Conservation (phyloP, 2,113 vertebrate genomes). For the Tragelaphus imberbis region DNA sequence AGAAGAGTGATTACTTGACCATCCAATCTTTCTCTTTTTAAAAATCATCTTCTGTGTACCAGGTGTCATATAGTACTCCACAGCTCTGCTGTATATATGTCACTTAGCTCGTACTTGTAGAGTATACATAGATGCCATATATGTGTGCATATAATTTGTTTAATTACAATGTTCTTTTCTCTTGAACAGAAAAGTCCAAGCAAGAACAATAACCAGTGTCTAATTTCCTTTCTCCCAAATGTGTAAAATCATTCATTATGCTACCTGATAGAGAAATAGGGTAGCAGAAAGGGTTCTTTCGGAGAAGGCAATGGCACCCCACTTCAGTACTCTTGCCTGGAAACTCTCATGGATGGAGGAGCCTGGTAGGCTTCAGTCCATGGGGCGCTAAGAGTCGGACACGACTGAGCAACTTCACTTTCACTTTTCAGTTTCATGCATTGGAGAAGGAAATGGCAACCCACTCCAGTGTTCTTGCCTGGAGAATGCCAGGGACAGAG, state of each 20-base stretch:
- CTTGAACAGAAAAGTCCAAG: background rate
- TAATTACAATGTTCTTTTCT: conserved; percentile 21
- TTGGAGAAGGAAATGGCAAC: too few species aligned
- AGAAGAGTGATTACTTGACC: background rate
- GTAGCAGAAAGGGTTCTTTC: background rate
- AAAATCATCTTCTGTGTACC: background rate
- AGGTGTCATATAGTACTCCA: background rate
- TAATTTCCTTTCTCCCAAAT: background rate
- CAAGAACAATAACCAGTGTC: background rate
- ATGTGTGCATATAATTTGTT: background rate
- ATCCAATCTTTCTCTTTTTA: background rate
- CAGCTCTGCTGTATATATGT: background rate
- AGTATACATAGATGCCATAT: background rate
- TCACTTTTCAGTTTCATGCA: too few species aligned
- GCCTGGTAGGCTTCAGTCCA: too few species aligned
- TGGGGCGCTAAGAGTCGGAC: too few species aligned
- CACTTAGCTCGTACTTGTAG: background rate
- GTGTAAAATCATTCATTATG: background rate
- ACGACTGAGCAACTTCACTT: too few species aligned
- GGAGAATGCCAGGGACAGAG: too few species aligned
- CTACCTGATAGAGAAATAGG: background rate
- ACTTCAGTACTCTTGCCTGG: too few species aligned
- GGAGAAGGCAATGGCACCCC: too few species aligned
- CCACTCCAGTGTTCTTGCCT: too few species aligned
- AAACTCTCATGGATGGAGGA: too few species aligned